phyloP scores from a whole-genome alignment of 2,113 vertebrate genomes.

The Craseonycteris thonglongyai region DNA sequence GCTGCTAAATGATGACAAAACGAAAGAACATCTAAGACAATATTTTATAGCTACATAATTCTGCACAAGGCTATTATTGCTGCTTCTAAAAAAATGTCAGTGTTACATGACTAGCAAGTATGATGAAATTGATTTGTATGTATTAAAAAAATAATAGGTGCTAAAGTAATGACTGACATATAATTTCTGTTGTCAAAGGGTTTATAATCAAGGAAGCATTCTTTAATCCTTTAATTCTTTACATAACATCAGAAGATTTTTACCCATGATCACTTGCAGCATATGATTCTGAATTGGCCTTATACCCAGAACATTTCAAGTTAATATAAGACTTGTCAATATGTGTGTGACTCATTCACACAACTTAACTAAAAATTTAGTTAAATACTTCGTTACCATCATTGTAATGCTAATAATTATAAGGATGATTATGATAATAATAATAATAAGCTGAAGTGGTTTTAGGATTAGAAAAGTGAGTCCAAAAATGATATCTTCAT shows the following conservation, averaged over 20 bases:
- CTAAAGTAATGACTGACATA: neutral
- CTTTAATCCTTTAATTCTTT: neutral
- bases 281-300: slow-evolving; percentile 14
- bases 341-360: slow-evolving; percentile 47
- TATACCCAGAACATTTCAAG: neutral
- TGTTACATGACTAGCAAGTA: neutral
- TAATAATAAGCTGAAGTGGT: slow-evolving; percentile 45
- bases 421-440: slow-evolving; percentile 29
- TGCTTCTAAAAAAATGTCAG: neutral
- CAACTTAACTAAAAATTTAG: neutral
- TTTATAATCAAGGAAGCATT: slow-evolving; percentile 2
- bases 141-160: neutral
- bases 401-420: slow-evolving; percentile 45
- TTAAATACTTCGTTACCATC: neutral
- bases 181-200: neutral
- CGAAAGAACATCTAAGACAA: neutral
- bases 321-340: neutral
- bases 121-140: neutral
- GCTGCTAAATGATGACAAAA: neutral
- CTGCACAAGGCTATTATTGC: neutral
- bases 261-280: slow-evolving; percentile 10
- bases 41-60: neutral
- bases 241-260: neutral
- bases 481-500: slow-evolving; percentile 65
- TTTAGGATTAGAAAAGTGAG: slow-evolving; percentile 57